Conservation (phyloP, 2,113 vertebrate species). For the Agapornis roseicollis region DNA sequence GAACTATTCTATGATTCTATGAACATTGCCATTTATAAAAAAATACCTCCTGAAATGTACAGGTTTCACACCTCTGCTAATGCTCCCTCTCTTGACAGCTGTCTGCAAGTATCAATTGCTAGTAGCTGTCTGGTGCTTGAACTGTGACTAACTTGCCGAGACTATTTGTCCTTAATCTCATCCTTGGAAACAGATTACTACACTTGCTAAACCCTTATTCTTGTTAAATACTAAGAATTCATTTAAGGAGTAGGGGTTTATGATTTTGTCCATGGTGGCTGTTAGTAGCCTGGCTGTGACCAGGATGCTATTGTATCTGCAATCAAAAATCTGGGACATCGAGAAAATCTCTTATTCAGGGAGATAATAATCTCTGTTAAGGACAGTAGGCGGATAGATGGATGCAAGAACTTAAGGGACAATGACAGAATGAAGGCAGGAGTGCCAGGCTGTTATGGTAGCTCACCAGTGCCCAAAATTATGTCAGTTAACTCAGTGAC, state of each 20-base stretch:
- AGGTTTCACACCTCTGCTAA: background rate
- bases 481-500: background rate
- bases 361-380: background rate
- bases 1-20: too few species aligned
- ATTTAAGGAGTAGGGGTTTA: background rate
- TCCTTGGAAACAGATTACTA: background rate
- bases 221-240: background rate
- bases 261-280: background rate
- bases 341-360: background rate
- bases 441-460: background rate
- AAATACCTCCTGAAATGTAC: background rate
- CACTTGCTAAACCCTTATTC: background rate
- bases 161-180: background rate
- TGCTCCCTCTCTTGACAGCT: background rate
- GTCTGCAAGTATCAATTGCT: background rate
- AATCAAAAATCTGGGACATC: background rate
- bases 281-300: background rate
- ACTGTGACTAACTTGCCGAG: background rate
- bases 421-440: background rate
- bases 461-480: background rate
- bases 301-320: background rate
- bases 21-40: background rate
- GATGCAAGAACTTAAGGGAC: background rate
- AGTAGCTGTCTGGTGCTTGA: background rate
- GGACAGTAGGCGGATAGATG: background rate